Conservation (phyloP, 2,888 invertebrate genomes). For the Tenthredo distinguenda region DNA sequence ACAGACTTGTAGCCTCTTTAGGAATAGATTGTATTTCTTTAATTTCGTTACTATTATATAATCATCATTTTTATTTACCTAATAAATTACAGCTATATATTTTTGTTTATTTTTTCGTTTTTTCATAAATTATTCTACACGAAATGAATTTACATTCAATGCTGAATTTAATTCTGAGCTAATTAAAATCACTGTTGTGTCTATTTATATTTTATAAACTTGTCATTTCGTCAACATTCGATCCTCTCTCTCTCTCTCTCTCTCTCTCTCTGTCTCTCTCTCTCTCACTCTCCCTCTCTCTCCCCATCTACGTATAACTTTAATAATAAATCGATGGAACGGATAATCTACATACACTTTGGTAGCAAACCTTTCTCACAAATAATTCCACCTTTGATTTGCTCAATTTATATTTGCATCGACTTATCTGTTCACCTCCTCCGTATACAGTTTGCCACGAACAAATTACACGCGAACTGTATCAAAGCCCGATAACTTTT, state of each 20-base stretch:
- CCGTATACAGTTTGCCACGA: too few species aligned
- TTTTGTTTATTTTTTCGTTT: too few species aligned
- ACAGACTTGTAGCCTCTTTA: slow-evolving; percentile 55
- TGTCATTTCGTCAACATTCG: slow-evolving; percentile 59
- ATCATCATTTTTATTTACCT: background rate
- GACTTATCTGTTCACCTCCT: background rate
- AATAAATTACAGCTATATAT: slow-evolving; percentile 33
- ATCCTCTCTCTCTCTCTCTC: slow-evolving; percentile 1
- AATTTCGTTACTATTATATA: slow-evolving; percentile 21
- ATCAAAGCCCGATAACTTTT: background rate
- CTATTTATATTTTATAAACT: slow-evolving; percentile 70
- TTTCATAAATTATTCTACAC: slow-evolving; percentile 37
- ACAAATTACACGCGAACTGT: background rate
- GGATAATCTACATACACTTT: slow-evolving; percentile 66
- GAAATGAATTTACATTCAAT: slow-evolving; percentile 64
- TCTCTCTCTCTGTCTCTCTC: slow-evolving; percentile 42
- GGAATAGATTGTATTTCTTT: slow-evolving; percentile 47
- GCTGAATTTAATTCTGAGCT: slow-evolving; percentile 60
- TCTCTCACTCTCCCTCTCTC: slow-evolving; percentile 56
- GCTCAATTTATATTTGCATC: background rate
- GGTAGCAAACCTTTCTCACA: slow-evolving; percentile 55
- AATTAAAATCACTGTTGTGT: slow-evolving; percentile 73
- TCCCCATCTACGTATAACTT: background rate
- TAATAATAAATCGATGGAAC: slow-evolving; percentile 66
- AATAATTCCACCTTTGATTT: background rate